Evolutionary conservation across 2,113 vertebrate species (phyloP), one percentile per base, ranked within the genome.

Genomic region (Zosterops lateralis): DNA sequence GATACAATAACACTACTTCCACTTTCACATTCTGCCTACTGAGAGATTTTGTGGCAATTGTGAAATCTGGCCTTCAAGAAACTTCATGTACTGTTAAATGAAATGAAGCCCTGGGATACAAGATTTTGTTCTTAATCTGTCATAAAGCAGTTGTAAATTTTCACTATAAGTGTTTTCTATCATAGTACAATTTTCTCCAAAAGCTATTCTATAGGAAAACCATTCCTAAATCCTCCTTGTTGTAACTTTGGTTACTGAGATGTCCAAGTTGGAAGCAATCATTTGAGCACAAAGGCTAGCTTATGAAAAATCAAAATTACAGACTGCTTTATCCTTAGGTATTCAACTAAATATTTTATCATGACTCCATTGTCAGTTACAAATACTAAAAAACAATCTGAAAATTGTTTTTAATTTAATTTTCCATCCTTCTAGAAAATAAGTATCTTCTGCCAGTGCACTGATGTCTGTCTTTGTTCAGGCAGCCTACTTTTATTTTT

Each of bases 1-100:
- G 1, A 32, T 75, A 71, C 60, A 92, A 18, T 54, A 79, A 44
- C 26, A 60, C 14, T 88, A 57, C 38, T 87, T 77, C 36, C 9
- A 50, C 61, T 85, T 78, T 25, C 32, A 42, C 48, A 34, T 85
- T 88, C 44, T 85, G 29, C 75, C 58, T 83, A 34, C 57, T 47
- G 70, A 60, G 75, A 60, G 40, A 56, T 90, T 76, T 76, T 79
- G 44, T 88, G 48, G 21, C 5, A 3, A 28, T 79, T 64, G 25
- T 92, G 86, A 88, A 90, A 82, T 60, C 26, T 34, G 26, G 26
- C 44, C 75, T 86, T 76, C 75, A 64, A 78, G 57, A 85, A 66
- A 50, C 28, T 92, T 38, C 22, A 19, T 36, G 61, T 87, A 20
- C 13, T 64, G 12, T 83, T 70, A 60, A 67, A 88, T 31, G 7